Percentiles rank a stretch among this genome's conserved stretches.
Evolutionary conservation across 2,888 invertebrate species (phyloP).

Genomic region (Nephrotoma appendiculata): DNA sequence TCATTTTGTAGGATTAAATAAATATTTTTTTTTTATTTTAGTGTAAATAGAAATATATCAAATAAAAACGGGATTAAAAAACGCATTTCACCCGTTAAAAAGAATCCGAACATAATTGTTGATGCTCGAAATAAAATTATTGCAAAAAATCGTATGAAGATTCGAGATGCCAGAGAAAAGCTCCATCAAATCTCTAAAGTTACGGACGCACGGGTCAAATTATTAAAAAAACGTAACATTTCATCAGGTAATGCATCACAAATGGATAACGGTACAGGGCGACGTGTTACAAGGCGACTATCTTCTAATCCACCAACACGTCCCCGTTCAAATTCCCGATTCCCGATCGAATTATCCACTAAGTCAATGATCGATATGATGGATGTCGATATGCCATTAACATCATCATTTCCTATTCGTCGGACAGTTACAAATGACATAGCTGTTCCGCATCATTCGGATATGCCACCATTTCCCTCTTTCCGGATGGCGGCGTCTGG

Average conservation of each 20-base stretch:
- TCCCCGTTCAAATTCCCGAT: conserved; percentile 19
- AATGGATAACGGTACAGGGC: not conserved
- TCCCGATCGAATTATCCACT: not conserved
- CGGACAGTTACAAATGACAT: conserved; percentile 26
- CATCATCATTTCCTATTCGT: conserved; percentile 13
- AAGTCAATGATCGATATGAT: conserved; percentile 20
- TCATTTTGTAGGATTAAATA: not conserved
- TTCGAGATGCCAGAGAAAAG: conserved; percentile 68
- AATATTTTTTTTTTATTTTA: not conserved
- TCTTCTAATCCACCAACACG: conserved; percentile 21
- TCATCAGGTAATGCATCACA: conserved; percentile 14
- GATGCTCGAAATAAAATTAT: conserved; percentile 71
- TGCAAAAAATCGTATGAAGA: conserved; percentile 57
- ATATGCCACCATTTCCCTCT: conserved; percentile 12
- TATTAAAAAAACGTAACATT: conserved; percentile 46
- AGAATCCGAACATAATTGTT: not conserved
- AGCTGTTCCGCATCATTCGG: conserved; percentile 16
- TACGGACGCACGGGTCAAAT: conserved; percentile 57
- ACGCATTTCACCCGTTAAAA: not conserved
- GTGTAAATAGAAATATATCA: not conserved
- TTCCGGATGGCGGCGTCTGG: not conserved
- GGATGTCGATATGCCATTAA: conserved; percentile 22
- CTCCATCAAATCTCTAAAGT: conserved; percentile 58
- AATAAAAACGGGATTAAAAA: not conserved
- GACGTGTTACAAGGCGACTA: conserved; percentile 8